A percentile compares a stretch with the other conserved stretches of the same genome.
phyloP scores from a whole-genome alignment of 1,140 invertebrate species.

The Hylaeus anthracinus region DNA sequence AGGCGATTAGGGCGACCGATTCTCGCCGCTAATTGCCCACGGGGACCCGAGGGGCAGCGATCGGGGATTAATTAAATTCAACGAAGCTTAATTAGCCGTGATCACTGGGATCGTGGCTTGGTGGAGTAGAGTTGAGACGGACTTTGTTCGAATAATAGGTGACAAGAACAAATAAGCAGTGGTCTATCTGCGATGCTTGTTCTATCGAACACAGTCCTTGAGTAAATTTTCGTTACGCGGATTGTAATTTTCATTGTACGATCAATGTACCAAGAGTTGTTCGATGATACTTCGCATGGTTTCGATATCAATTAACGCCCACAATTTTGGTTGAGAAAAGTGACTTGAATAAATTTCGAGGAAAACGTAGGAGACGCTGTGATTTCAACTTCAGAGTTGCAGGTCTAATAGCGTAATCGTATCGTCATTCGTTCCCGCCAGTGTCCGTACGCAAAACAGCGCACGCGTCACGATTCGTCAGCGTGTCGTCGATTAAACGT shows the following conservation, averaged over 20 bases:
- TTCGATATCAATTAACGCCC: too few species aligned
- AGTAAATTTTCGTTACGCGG: too few species aligned
- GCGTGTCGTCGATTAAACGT: slow-evolving; percentile 17
- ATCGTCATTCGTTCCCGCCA: neutral
- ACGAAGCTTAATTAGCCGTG: slow-evolving; percentile 75
- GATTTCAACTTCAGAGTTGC: neutral
- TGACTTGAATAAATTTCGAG: too few species aligned
- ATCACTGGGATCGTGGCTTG: slow-evolving; percentile 38
- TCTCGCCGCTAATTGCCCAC: slow-evolving; percentile 63
- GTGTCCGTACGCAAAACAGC: neutral
- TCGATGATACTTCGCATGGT: too few species aligned
- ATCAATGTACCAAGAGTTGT: too few species aligned
- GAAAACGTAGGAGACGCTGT: neutral
- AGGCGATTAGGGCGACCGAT: slow-evolving; percentile 57
- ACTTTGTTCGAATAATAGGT: too few species aligned
- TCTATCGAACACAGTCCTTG: too few species aligned
- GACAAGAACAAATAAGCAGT: too few species aligned
- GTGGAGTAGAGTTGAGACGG: neutral
- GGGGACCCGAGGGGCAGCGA: slow-evolving; percentile 12
- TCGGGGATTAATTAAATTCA: slow-evolving; percentile 74
- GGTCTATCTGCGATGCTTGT: too few species aligned
- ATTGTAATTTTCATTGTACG: too few species aligned
- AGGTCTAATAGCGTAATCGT: neutral
- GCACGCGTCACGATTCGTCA: slow-evolving; percentile 38
- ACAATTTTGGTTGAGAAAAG: too few species aligned